Conservation (phyloP, 1,140 invertebrate genomes). For the Fopius arisanus region DNA sequence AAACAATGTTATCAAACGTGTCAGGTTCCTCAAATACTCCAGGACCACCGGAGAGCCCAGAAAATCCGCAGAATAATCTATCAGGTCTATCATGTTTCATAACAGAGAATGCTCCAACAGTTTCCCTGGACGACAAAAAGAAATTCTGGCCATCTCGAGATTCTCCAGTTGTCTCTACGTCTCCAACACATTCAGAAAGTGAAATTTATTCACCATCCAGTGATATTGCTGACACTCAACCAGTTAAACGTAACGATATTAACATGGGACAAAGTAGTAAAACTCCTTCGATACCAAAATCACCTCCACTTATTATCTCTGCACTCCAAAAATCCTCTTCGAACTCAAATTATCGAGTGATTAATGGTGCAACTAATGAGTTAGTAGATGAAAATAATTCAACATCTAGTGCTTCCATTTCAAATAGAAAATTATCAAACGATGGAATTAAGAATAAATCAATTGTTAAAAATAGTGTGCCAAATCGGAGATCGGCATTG, state of each 20-base stretch:
- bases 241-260: no score
- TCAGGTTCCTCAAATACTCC: slow-evolving; percentile 47
- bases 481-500: slow-evolving; percentile 21
- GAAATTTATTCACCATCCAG: neutral
- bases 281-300: slow-evolving; percentile 19
- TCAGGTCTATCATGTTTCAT: slow-evolving; percentile 45
- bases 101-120: slow-evolving; percentile 38
- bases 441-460: slow-evolving; percentile 22
- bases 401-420: slow-evolving; percentile 22
- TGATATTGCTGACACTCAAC: neutral
- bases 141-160: slow-evolving; percentile 45
- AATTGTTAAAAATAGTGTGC: slow-evolving; percentile 15
- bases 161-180: slow-evolving; percentile 37
- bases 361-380: slow-evolving; percentile 7
- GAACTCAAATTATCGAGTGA: slow-evolving; percentile 27
- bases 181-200: slow-evolving; percentile 35
- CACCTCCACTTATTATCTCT: slow-evolving; percentile 27
- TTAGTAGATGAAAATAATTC: slow-evolving; percentile 11
- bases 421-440: slow-evolving; percentile 8
- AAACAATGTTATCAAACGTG: slow-evolving; percentile 60
- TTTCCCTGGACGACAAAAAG: slow-evolving; percentile 37
- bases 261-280: neutral
- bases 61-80: slow-evolving; percentile 13
- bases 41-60: slow-evolving; percentile 39
- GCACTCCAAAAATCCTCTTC: slow-evolving; percentile 47